Evolutionary conservation across 1,140 invertebrate species (phyloP).

Genomic region (Scaptomyza hsui): DNA sequence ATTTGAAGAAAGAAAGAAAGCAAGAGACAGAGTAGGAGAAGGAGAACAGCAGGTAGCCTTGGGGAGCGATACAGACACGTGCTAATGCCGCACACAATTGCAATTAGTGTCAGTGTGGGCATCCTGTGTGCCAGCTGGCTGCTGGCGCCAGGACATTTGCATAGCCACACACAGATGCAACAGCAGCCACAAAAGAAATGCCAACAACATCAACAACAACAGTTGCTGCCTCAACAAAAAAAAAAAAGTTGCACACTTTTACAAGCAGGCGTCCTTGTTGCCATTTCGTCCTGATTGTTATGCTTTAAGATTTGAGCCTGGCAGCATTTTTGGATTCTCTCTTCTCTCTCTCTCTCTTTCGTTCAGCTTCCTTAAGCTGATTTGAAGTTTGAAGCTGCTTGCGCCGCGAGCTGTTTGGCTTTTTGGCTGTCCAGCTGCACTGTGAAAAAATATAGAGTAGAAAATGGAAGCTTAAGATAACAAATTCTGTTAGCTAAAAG

Average conservation of each 20-base stretch:
- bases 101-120: slow-evolving; percentile 77
- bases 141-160: slow-evolving; percentile 61
- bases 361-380: slow-evolving; percentile 60
- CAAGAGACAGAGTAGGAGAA: not conserved
- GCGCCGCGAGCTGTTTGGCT: slow-evolving; percentile 20
- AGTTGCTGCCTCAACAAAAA: not conserved
- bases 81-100: slow-evolving; percentile 79
- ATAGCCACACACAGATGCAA: slow-evolving; percentile 49
- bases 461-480: not conserved
- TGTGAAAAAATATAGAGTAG: too few relatives aligned
- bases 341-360: not conserved
- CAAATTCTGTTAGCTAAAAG: not conserved
- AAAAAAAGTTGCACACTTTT: slow-evolving; percentile 16
- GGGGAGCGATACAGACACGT: slow-evolving; percentile 50
- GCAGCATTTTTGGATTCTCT: slow-evolving; percentile 22
- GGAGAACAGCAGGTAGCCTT: slow-evolving; percentile 12
- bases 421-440: not conserved
- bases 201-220: slow-evolving; percentile 17
- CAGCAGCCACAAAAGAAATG: slow-evolving; percentile 60
- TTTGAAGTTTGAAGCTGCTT: slow-evolving; percentile 57
- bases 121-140: slow-evolving; percentile 22
- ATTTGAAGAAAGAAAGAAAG: not conserved
- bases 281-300: slow-evolving; percentile 25
- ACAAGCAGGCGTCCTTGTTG: slow-evolving; percentile 14
- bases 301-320: slow-evolving; percentile 48